Evolutionary conservation across 2,888 invertebrate genomes (phyloP), one percentile per base, ranked within the genome.

Genomic region (Encarsia formosa): DNA sequence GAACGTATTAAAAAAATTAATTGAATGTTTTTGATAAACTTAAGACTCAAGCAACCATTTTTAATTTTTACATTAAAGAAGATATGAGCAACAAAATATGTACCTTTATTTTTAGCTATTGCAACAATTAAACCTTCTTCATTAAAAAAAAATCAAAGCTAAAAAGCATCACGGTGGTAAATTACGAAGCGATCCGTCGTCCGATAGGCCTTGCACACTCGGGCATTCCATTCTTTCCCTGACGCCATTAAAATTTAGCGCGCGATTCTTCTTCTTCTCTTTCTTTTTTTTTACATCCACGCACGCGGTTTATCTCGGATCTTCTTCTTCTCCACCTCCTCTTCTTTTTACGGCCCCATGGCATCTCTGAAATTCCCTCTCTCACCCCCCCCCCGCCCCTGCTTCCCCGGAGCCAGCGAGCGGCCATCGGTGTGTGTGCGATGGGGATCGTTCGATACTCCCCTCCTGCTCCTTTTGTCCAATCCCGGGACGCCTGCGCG

Each of bases 341-440:
- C 64, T 59, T 63, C 63, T 57, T 68, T 70, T 70, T 68, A 70
- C 62, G 65, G 59, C 67, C 58, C 56, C 59, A 58, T 54, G 47
- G 53, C 56, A 56, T 59, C 62, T 63, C 59, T 53, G 9, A 13
- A 9, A 15, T 26, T 29, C 20, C 26, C 26, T 16, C 40, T 40
- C 45, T 39, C 34, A 9, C 15, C 22, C 44, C 23, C 13, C 32
- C 15, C 15, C 52, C 22, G 5, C 41, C 38, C 23, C 32, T 26
- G 20, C 15, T 18, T 39, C 40, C 22, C 19, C 43, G 49, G 40
- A 40, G 43, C 56, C 55, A 47, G 52, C 55, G 48, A 34, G 45
- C 56, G 38, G 45, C 52, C 51, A 49, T 54, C 57, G 53, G 50
- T 45, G 53, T 15, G 32, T 13, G n/a, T n/a, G n/a, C n/a, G n/a